These are phyloP conservation scores for Artemia sp. DNA, from an alignment of 2,888 invertebrate genomes.

Conservation along the genomic window DNA sequence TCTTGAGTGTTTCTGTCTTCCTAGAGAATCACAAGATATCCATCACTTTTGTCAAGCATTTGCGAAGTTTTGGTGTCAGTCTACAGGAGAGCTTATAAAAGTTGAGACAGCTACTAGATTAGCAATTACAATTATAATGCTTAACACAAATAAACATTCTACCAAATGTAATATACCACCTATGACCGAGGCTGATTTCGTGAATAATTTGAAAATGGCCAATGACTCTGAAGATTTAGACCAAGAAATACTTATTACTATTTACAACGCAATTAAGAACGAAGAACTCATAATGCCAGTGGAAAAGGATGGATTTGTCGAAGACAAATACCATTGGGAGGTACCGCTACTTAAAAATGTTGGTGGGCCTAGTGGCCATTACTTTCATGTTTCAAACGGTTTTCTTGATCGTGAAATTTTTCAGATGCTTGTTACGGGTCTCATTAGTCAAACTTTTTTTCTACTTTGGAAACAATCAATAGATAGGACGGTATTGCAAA, in stretches of 20 bases:
- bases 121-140: constrained; percentile 97
- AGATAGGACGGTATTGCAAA: constrained; percentile 43
- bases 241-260: constrained; percentile 72
- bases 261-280: constrained; percentile 70
- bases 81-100: constrained; percentile 83
- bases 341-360: constrained; percentile 60
- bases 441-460: constrained; percentile 67
- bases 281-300: constrained; percentile 69
- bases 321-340: constrained; percentile 95
- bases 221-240: constrained; percentile 86
- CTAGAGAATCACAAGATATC: constrained; percentile 94
- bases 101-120: constrained; percentile 93
- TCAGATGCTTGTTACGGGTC: constrained; percentile 62
- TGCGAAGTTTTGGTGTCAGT: constrained; percentile 88
- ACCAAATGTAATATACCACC: constrained; percentile 82
- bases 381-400: constrained; percentile 52
- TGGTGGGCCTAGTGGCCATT: constrained; percentile 47
- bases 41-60: constrained; percentile 88
- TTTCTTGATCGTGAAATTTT: constrained; percentile 71
- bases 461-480: constrained; percentile 62
- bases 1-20: constrained; percentile 88
- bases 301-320: constrained; percentile 82
- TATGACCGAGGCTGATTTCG: constrained; percentile 81
- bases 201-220: constrained; percentile 76
- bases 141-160: constrained; percentile 98